A percentile compares a stretch with the other conserved stretches of the same genome.
phyloP scores from a whole-genome alignment of 2,797 vertebrate species.

The Rhincodon typus region DNA sequence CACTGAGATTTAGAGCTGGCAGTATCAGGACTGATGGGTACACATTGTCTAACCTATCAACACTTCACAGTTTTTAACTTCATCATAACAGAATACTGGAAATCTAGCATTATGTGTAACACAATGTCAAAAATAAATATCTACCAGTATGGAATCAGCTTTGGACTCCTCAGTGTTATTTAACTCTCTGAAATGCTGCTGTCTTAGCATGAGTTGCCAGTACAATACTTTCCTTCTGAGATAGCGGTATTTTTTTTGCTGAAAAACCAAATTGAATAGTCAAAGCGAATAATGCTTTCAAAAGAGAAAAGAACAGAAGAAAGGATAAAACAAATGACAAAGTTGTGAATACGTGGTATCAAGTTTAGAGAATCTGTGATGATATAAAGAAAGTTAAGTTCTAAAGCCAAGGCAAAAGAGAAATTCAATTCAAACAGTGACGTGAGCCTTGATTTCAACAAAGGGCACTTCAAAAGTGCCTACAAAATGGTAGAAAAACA shows the following conservation, averaged over 20 bases:
- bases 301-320: not conserved
- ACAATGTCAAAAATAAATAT: not conserved
- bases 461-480: not conserved
- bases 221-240: not conserved
- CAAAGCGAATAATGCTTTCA: not conserved
- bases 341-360: not conserved
- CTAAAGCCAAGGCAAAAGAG: not conserved
- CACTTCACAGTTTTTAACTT: not conserved
- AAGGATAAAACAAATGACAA: not conserved
- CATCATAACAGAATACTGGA: not conserved
- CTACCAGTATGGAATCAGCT: not conserved
- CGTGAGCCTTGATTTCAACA: not conserved
- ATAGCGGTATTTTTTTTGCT: not conserved
- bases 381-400: not conserved
- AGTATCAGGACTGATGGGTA: not conserved
- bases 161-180: not conserved
- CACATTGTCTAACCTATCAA: not conserved
- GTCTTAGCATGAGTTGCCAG: not conserved
- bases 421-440: not conserved
- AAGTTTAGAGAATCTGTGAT: not conserved
- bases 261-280: not conserved
- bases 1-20: not conserved
- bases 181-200: not conserved
- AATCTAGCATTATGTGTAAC: not conserved
- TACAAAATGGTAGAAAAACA: not conserved